phyloP scores from a whole-genome alignment of 2,797 vertebrate genomes.

The Cyprinodon diabolis region DNA sequence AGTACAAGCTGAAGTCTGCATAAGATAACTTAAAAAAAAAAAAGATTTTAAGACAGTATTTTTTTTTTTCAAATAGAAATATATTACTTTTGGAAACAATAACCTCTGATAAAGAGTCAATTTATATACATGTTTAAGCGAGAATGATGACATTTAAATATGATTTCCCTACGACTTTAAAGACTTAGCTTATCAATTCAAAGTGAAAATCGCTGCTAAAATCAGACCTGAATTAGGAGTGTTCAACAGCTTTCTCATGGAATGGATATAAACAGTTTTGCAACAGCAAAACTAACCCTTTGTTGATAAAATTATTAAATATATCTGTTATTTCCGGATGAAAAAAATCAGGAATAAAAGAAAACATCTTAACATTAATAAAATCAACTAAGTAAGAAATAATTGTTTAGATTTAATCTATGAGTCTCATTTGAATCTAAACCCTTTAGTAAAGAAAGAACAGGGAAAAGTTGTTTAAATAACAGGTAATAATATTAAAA shows the following conservation, averaged over 20 bases:
- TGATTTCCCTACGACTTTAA: too few species aligned
- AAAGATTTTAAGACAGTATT: too few species aligned
- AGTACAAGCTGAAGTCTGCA: too few species aligned
- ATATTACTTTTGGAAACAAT: too few species aligned
- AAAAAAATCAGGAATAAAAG: background rate
- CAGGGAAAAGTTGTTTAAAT: background rate
- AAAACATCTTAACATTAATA: background rate
- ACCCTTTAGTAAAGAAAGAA: background rate
- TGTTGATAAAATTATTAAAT: background rate
- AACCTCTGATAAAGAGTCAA: too few species aligned
- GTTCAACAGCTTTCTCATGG: background rate
- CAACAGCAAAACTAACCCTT: background rate
- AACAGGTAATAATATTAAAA: background rate
- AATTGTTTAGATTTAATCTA: background rate
- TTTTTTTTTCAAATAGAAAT: too few species aligned
- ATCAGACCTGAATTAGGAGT: background rate
- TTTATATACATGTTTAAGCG: too few species aligned
- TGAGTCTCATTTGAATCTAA: constrained; percentile 1
- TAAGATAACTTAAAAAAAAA: too few species aligned
- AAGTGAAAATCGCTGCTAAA: background rate
- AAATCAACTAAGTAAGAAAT: background rate
- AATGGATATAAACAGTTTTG: background rate
- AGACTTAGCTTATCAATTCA: background rate
- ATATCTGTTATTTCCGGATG: background rate
- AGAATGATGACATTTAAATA: too few species aligned